These are phyloP conservation scores for Axinella damicornis DNA, from an alignment of 37 sponge, comb jelly and placozoan genomes.

Conservation along the genomic window DNA sequence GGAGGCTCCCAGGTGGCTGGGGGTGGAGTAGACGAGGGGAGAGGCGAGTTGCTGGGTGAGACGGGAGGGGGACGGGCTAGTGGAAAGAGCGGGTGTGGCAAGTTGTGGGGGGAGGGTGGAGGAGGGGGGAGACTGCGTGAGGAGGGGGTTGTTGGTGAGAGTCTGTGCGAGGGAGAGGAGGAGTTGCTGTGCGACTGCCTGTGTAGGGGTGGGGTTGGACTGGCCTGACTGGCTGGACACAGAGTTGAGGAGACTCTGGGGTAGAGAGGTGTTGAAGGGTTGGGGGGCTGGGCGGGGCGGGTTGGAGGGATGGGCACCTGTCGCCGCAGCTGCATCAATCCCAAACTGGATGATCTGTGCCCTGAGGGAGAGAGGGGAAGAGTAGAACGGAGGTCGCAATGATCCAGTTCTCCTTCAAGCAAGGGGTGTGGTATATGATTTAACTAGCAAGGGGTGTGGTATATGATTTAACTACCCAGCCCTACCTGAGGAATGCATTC, in stretches of 20 bases:
- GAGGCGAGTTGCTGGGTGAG: slow-evolving; percentile 3
- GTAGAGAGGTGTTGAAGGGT: slow-evolving; percentile 35
- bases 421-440: too few relatives aligned
- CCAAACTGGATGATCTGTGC: slow-evolving; percentile 84
- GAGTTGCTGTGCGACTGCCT: slow-evolving; percentile 55
- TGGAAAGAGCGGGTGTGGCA: slow-evolving; percentile 13
- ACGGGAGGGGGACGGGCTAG: background rate
- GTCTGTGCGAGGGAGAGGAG: slow-evolving; percentile 71
- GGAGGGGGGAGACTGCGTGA: slow-evolving; percentile 35
- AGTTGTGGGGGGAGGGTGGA: background rate
- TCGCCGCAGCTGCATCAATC: slow-evolving; percentile 60
- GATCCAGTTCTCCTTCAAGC: too few relatives aligned
- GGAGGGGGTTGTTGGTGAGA: slow-evolving; percentile 57
- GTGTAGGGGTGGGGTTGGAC: slow-evolving; percentile 6
- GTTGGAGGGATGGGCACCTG: background rate
- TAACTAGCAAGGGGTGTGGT: too few relatives aligned
- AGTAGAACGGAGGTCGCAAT: too few relatives aligned
- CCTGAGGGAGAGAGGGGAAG: slow-evolving; percentile 7
- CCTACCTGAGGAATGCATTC: slow-evolving; percentile 59
- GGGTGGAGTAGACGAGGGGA: slow-evolving; percentile 12
- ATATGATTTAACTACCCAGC: too few relatives aligned
- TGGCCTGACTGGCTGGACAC: background rate
- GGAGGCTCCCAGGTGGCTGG: background rate
- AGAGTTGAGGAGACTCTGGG: slow-evolving; percentile 55
- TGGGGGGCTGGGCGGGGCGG: slow-evolving; percentile 8